Evolutionary conservation across 2,888 invertebrate species (phyloP).

Genomic region (Dastarcus helophoroides): DNA sequence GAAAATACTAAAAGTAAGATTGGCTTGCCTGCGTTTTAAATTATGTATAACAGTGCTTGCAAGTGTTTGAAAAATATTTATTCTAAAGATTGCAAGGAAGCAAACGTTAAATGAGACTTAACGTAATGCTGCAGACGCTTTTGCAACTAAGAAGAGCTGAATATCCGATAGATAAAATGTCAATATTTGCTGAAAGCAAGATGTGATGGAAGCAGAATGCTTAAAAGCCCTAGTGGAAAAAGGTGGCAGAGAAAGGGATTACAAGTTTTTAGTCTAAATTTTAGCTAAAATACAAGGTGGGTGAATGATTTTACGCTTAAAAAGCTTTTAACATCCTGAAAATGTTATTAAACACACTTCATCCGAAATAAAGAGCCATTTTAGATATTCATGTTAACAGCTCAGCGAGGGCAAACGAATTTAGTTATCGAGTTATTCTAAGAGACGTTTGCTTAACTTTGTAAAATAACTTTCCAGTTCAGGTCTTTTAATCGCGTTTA

Average conservation of each 20-base stretch:
- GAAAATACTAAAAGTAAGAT: too few species aligned
- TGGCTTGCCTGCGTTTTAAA: too few species aligned
- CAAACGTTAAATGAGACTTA: too few species aligned
- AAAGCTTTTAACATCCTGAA: constrained; percentile 23
- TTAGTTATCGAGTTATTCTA: too few species aligned
- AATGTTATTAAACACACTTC: constrained; percentile 19
- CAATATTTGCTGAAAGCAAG: constrained; percentile 32
- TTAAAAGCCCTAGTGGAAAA: constrained; percentile 8
- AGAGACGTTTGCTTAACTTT: too few species aligned
- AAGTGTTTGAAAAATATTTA: too few species aligned
- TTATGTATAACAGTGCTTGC: too few species aligned
- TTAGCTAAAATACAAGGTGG: constrained; percentile 7
- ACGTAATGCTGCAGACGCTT: too few species aligned
- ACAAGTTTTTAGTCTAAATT: constrained; percentile 3
- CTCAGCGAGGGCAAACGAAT: constrained; percentile 3
- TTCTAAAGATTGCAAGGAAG: too few species aligned
- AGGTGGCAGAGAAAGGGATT: constrained; percentile 8
- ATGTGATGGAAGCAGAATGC: constrained; percentile 13
- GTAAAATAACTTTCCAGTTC: too few species aligned
- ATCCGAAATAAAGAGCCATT: constrained; percentile 16
- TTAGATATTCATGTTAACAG: constrained; percentile 9
- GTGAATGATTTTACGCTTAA: constrained; percentile 24
- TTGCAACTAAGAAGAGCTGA: too few species aligned
- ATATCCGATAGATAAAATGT: constrained; percentile 24
- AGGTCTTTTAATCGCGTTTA: too few species aligned